phyloP scores from a whole-genome alignment of 2,113 vertebrate genomes.

The Taurulus bubalis region DNA sequence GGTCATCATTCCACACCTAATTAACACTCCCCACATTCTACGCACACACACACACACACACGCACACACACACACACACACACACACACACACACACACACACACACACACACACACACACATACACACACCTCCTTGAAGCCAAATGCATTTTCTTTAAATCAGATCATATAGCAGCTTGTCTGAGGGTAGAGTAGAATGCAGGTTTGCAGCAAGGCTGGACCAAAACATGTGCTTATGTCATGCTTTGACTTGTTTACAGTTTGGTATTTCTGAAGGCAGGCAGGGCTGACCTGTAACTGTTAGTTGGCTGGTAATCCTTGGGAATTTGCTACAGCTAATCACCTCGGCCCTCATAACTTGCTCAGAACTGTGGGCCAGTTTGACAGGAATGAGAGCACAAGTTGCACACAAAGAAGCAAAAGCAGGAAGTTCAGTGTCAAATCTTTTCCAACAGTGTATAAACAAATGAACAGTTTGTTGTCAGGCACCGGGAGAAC shows the following conservation, averaged over 20 bases:
- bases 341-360: conserved; percentile 55
- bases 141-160: conserved; percentile 37
- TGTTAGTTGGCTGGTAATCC: conserved; percentile 72
- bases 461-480: conserved; percentile 71
- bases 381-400: conserved; percentile 53
- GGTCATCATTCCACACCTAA: conserved; percentile 77
- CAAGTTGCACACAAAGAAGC: conserved; percentile 58
- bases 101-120: neutral
- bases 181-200: conserved; percentile 40
- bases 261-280: conserved; percentile 68
- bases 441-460: conserved; percentile 47
- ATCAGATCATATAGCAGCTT: conserved; percentile 29
- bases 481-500: conserved; percentile 59
- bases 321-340: conserved; percentile 72
- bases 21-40: conserved; percentile 62
- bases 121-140: conserved; percentile 27
- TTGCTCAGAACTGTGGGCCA: conserved; percentile 45
- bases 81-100: conserved; percentile 1
- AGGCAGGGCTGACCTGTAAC: conserved; percentile 69
- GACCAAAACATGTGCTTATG: conserved; percentile 64
- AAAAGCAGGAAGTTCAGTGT: conserved; percentile 63
- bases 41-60: neutral
- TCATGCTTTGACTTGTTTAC: conserved; percentile 79
- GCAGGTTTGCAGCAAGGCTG: conserved; percentile 30
- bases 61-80: conserved; percentile 1